A percentile compares a stretch with the other conserved stretches of the same genome.
Conservation (phyloP, 2,113 vertebrate species). For the Notiomystis cincta region DNA sequence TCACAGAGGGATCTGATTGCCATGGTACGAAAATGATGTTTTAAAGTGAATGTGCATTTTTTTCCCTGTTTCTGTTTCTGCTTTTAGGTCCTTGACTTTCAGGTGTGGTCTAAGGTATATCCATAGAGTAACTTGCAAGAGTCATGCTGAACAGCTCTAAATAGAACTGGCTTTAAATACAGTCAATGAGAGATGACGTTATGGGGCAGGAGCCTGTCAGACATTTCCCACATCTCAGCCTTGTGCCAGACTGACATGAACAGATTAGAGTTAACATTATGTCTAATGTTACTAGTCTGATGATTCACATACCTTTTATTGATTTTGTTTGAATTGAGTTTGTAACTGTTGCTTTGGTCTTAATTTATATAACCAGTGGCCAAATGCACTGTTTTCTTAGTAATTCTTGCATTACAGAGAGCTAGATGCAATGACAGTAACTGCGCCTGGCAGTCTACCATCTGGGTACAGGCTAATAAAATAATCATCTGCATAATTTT, state of each 20-base stretch:
- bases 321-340: conserved; percentile 40
- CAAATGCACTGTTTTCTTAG: conserved; percentile 34
- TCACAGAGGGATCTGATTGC: not conserved
- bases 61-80: not conserved
- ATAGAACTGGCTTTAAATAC: not conserved
- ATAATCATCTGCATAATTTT: conserved; percentile 56
- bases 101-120: not conserved
- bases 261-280: not conserved
- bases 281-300: not conserved
- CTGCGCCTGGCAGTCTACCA: conserved; percentile 47
- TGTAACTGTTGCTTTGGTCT: conserved; percentile 23
- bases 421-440: conserved; percentile 11
- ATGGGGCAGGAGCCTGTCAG: not conserved
- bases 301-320: conserved; percentile 2
- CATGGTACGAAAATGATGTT: not conserved
- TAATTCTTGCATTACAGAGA: conserved; percentile 3
- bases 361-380: conserved; percentile 40
- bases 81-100: not conserved
- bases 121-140: not conserved
- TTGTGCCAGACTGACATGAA: not conserved
- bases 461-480: conserved; percentile 44
- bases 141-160: not conserved
- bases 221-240: not conserved
- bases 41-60: not conserved
- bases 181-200: not conserved